phyloP scores from a whole-genome alignment of 2,113 vertebrate species.

The Vulpes vulpes region DNA sequence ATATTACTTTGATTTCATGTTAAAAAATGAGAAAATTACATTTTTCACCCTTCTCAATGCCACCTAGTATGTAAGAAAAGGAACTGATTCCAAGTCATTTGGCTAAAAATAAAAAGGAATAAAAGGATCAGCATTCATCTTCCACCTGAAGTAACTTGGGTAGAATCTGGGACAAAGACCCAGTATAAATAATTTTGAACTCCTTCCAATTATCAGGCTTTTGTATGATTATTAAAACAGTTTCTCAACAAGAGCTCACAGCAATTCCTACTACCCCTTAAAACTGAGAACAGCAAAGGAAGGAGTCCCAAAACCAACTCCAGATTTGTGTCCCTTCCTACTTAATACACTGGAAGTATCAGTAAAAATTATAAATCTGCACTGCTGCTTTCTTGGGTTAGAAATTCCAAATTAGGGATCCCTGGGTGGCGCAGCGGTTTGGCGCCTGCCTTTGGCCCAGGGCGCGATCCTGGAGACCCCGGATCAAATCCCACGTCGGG shows the following conservation, averaged over 20 bases:
- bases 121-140: background rate
- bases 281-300: background rate
- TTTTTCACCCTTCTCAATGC: background rate
- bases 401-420: slow-evolving; percentile 55
- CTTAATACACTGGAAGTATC: background rate
- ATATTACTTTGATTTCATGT: background rate
- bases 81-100: background rate
- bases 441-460: too few species aligned
- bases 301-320: background rate
- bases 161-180: background rate
- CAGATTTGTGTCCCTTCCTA: background rate
- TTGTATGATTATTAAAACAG: background rate
- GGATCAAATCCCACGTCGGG: too few species aligned
- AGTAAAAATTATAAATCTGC: background rate
- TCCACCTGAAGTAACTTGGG: background rate
- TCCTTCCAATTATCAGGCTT: slow-evolving; percentile 13
- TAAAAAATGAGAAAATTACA: background rate
- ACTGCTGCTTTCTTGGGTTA: background rate
- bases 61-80: background rate
- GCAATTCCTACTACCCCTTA: background rate
- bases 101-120: slow-evolving; percentile 23
- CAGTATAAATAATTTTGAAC: background rate
- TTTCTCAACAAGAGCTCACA: background rate
- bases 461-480: too few species aligned
- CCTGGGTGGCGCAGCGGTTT: too few species aligned